Conservation (phyloP, 2,888 invertebrate genomes). For the Atethmia centrago region DNA sequence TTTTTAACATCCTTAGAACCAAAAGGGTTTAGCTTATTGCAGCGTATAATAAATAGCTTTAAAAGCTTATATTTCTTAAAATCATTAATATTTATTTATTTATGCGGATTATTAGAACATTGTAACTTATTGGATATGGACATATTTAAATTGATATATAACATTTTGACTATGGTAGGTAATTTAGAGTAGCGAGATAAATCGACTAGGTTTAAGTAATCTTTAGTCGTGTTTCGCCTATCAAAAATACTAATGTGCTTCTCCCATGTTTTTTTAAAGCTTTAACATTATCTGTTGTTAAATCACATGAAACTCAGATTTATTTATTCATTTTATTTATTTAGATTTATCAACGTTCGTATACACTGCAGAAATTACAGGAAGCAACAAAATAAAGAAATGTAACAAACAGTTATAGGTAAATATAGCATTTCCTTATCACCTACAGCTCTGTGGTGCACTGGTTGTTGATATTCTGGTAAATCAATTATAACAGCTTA, state of each 20-base stretch:
- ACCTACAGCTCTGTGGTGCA: too few relatives aligned
- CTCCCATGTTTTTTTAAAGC: background rate
- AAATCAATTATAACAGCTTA: background rate
- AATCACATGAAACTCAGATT: background rate
- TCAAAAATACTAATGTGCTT: background rate
- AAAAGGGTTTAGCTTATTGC: slow-evolving; percentile 22
- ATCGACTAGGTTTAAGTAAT: slow-evolving; percentile 8
- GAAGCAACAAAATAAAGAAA: too few relatives aligned
- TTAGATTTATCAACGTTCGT: too few relatives aligned
- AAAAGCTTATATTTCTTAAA: slow-evolving; percentile 28
- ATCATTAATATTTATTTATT: slow-evolving; percentile 28
- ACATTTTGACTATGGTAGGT: slow-evolving; percentile 17
- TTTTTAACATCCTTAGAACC: slow-evolving; percentile 21
- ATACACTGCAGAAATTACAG: too few relatives aligned
- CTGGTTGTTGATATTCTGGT: background rate
- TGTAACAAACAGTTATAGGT: too few relatives aligned
- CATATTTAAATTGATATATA: slow-evolving; percentile 29
- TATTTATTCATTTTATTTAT: too few relatives aligned
- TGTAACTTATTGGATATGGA: slow-evolving; percentile 13
- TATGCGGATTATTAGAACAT: background rate
- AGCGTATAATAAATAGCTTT: slow-evolving; percentile 51
- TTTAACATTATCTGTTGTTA: background rate
- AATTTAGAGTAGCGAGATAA: slow-evolving; percentile 4
- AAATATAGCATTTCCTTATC: too few relatives aligned
- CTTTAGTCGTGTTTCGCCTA: slow-evolving; percentile 7